Percentiles rank a stretch among this genome's conserved stretches.
phyloP scores from a whole-genome alignment of 2,888 invertebrate species.

The Mechanitis messenoides region DNA sequence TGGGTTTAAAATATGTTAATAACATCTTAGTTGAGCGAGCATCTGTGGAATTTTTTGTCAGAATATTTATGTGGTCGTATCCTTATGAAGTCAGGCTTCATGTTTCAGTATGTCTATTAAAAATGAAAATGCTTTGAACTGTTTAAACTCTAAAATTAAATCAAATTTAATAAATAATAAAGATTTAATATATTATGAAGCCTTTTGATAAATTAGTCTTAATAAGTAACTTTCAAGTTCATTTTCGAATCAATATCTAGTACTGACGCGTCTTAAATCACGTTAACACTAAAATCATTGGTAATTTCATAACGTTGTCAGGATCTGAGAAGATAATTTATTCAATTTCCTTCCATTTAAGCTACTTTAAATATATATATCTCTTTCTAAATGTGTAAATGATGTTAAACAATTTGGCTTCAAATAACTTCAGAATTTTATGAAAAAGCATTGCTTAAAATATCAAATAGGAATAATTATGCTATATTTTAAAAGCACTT shows the following conservation, averaged over 20 bases:
- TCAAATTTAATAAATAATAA: no score
- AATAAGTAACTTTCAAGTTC: background rate
- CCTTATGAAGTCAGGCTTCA: no score
- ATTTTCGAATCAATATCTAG: background rate
- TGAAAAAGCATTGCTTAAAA: no score
- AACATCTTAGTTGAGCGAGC: background rate
- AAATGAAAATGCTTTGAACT: no score
- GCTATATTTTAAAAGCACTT: background rate
- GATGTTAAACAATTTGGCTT: background rate
- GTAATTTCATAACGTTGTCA: conserved; percentile 19
- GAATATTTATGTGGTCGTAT: no score
- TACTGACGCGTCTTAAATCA: background rate
- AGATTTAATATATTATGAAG: no score
- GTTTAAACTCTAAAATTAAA: no score
- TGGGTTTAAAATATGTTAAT: background rate
- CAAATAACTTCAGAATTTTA: no score
- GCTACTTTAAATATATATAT: conserved; percentile 1
- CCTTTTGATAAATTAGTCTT: no score
- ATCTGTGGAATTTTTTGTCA: background rate
- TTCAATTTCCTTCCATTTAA: conserved; percentile 23
- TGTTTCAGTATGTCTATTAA: no score
- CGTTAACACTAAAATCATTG: conserved; percentile 11
- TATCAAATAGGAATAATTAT: background rate
- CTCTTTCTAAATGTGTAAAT: background rate
- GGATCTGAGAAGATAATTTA: conserved; percentile 18